These are phyloP conservation scores for Rhagonycha lutea DNA, from an alignment of 2,888 invertebrate species.

Conservation along the genomic window DNA sequence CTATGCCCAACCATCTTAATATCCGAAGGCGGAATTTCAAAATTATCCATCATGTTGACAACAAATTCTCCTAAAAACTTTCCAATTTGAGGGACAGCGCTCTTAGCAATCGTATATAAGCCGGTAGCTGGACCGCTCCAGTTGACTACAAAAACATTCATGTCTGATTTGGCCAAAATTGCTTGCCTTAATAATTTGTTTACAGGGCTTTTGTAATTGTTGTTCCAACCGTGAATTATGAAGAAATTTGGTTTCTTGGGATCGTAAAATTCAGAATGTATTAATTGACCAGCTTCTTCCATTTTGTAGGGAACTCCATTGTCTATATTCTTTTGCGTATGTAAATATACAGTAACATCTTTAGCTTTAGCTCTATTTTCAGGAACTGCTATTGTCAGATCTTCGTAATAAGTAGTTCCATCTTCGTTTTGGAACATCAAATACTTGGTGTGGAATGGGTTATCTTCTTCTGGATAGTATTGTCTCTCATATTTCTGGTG, in stretches of 20 bases:
- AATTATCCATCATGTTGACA: slow-evolving; percentile 14
- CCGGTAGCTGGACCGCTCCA: slow-evolving; percentile 13
- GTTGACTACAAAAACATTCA: slow-evolving; percentile 27
- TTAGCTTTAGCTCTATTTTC: neutral
- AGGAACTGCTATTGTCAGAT: slow-evolving; percentile 5
- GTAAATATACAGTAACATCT: slow-evolving; percentile 41
- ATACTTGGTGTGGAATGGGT: slow-evolving; percentile 4
- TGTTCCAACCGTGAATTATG: slow-evolving; percentile 28
- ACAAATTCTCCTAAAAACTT: slow-evolving; percentile 26
- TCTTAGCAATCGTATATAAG: slow-evolving; percentile 15
- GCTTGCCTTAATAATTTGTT: slow-evolving; percentile 8
- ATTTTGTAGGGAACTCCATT: neutral
- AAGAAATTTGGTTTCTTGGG: slow-evolving; percentile 13
- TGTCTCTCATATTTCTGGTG: neutral
- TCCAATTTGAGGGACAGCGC: slow-evolving; percentile 26
- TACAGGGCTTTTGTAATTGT: slow-evolving; percentile 10
- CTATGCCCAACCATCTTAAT: slow-evolving; percentile 29
- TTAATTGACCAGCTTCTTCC: neutral
- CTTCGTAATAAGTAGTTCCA: slow-evolving; percentile 24
- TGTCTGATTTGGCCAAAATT: slow-evolving; percentile 4
- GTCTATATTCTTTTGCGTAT: slow-evolving; percentile 23
- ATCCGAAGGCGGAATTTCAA: slow-evolving; percentile 2
- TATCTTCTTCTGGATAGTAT: neutral
- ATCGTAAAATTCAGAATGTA: slow-evolving; percentile 7
- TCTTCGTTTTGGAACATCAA: slow-evolving; percentile 16